Base-by-base conservation (phyloP, 2,113 vertebrate genomes). In the Toxostoma redivivum region DNA sequence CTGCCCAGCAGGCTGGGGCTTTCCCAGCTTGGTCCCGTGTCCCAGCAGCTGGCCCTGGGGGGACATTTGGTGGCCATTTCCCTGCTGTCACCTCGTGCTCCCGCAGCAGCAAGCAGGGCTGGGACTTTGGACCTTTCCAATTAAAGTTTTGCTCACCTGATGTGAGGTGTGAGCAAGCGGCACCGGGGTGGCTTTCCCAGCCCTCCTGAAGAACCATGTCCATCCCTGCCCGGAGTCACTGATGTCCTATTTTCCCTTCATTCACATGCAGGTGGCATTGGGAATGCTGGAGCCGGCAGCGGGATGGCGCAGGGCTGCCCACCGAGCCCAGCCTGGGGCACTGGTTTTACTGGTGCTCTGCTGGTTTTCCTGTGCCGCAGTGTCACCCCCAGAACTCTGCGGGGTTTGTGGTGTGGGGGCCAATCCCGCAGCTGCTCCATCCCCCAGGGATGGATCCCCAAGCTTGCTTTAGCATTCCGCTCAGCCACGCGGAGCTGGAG, bases 181-280 rank as follows among this genome's bases (percentile, higher is more conserved):
- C 80, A 79, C 65, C 57, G 0, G 5, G 57, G 77, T 58, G 53
- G 22, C 42, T 57, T 65, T 89, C 86, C 85, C 53, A 71, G 44
- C 79, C 76, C 9, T 2, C 77, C 90, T 62, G 67, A 78, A 78
- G 28, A 44, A 22, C 16, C 58, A 57, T 87, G 89, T 76, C 92
- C 58, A 70, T 69, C 51, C 40, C 95, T 70, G 82, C 30, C 73
- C 6, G 8, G 10, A 47, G 81, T 44, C 48, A 70, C 0, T 56
- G 73, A 38, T 89, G 93, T 58, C 92, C 82, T 58, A 10, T 86
- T 96, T 95, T 95, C 76, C 88, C 76, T 70, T 95, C 84, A 86
- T 92, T 88, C 71, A 7, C 4, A 76, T 71, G 91, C 92, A 83
- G 86, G 74, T 66, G 82, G 54, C 53, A 80, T 19, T 18, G 86